Base-by-base conservation (phyloP, 1,140 invertebrate genomes). In the Atta cephalotes region DNA sequence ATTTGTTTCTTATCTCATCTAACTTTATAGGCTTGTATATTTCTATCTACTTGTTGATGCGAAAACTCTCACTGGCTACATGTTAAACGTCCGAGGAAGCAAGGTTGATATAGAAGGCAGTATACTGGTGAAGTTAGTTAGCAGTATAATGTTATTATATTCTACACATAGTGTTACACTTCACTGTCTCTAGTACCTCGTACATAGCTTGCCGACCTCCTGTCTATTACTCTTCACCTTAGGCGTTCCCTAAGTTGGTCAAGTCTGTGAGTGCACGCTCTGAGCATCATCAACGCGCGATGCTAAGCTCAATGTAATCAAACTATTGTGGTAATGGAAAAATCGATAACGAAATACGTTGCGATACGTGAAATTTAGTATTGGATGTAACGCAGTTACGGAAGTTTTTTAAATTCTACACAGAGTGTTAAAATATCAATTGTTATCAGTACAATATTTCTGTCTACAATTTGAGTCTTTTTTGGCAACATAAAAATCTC, bases 171-270 rank as follows among this genome's bases (percentile, higher is more conserved):
- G 89, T 76, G 88, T 91, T 88, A 90, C 86, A 88, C 72, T 62
- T 62, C 28, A 84, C 68, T n/a, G 51, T 82, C 81, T 74, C 62
- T 62, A 58, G 60, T 53, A 49, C 49, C 76, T 65, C 60, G 65
- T 79, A 66, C 49, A 58, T 45, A 85, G 65, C 63, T 78, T 65
- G 53, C 74, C 81, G 74, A 70, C 84, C 87, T 88, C 77, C 87
- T 80, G 72, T 90, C 87, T 88, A 90, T 90, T 90, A 90, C 90
- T 84, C 89, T 87, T 91, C 87, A 90, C 82, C 89, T 88, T 84
- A 79, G 87, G 78, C 70, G 60, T 70, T 77, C 72, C 31, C 84
- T 60, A 91, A 91, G 72, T 91, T 91, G 89, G 87, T 86, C 89
- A 88, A 91, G 77, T 91, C 79, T 35, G 72, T 85, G 72, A 90